Conservation (phyloP, 2,888 invertebrate genomes). For the Cephalotes varians region DNA sequence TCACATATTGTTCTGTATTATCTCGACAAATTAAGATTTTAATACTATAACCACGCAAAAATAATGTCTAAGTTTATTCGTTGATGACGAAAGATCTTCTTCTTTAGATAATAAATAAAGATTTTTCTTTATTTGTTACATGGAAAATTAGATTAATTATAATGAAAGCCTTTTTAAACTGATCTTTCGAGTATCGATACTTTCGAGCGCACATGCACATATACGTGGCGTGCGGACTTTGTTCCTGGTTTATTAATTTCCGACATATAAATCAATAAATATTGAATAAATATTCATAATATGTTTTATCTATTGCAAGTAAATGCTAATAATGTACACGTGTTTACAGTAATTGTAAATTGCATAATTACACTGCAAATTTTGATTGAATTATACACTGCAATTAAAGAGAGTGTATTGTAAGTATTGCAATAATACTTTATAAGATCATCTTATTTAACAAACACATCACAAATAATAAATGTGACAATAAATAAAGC, state of each 20-base stretch:
- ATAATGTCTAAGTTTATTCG: no score
- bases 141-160: background rate
- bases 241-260: background rate
- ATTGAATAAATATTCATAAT: background rate
- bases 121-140: background rate
- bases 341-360: background rate
- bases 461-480: background rate
- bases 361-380: no score
- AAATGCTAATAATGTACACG: background rate
- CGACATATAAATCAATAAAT: background rate
- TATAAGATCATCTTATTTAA: background rate
- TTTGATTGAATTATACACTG: no score
- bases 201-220: background rate
- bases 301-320: background rate
- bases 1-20: no score
- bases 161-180: background rate
- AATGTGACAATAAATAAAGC: background rate
- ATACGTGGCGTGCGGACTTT: background rate
- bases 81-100: no score
- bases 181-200: conserved; percentile 1
- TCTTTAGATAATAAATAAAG: no score
- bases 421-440: no score
- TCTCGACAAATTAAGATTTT: no score
- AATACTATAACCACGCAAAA: no score
- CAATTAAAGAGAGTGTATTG: no score